These are phyloP conservation scores for Mamestra brassicae DNA, from an alignment of 2,888 invertebrate genomes.

Conservation along the genomic window DNA sequence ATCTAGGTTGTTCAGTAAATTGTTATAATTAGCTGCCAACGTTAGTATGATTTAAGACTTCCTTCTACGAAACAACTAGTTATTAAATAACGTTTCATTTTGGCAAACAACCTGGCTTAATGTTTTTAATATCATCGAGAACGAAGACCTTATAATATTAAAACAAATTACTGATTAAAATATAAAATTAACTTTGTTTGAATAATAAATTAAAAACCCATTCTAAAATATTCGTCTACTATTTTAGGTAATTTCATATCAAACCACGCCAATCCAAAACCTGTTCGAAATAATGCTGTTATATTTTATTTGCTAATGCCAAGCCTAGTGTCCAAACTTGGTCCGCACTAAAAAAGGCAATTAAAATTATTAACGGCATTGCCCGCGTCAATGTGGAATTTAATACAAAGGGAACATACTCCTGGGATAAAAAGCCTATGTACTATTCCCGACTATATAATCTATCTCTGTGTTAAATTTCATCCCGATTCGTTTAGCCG, in stretches of 20 bases:
- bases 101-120: not conserved
- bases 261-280: slow-evolving; percentile 17
- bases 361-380: not conserved
- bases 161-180: no score
- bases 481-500: no score
- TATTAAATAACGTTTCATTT: slow-evolving; percentile 12
- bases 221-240: not conserved
- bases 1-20: slow-evolving; percentile 33
- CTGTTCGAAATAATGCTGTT: slow-evolving; percentile 35
- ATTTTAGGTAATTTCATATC: slow-evolving; percentile 27
- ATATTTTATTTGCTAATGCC: slow-evolving; percentile 1
- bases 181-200: not conserved
- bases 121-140: not conserved
- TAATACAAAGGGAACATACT: no score
- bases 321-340: slow-evolving; percentile 31
- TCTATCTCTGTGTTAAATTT: no score
- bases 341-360: not conserved
- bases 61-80: slow-evolving; percentile 6
- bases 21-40: slow-evolving; percentile 26
- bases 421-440: no score
- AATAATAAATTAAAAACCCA: not conserved
- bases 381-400: no score
- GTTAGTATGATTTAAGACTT: slow-evolving; percentile 38
- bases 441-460: no score
- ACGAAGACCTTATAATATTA: not conserved